Percentiles rank a stretch among this genome's conserved stretches.
phyloP scores from a whole-genome alignment of 2,888 invertebrate genomes.

The Aleiodes leptofemur region DNA sequence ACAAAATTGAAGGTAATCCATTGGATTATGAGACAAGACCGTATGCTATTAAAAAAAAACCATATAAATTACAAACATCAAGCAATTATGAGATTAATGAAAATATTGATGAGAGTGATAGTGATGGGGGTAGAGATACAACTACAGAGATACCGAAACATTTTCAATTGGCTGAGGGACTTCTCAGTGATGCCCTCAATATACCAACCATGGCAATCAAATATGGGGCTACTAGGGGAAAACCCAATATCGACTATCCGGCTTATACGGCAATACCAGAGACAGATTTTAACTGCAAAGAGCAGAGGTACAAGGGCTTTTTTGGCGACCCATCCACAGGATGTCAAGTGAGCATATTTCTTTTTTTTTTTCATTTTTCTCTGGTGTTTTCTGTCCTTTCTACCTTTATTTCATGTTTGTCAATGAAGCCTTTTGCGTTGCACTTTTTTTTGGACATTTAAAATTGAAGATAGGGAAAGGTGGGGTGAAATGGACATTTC shows the following conservation, averaged over 20 bases:
- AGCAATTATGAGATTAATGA: slow-evolving; percentile 63
- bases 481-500: too few relatives aligned
- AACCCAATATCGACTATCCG: slow-evolving; percentile 89
- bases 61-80: slow-evolving; percentile 36
- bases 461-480: too few relatives aligned
- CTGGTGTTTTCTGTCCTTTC: neutral
- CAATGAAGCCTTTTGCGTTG: too few relatives aligned
- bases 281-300: slow-evolving; percentile 88
- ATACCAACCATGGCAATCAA: slow-evolving; percentile 62
- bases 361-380: neutral
- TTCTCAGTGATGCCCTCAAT: slow-evolving; percentile 45
- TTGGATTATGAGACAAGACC: slow-evolving; percentile 47
- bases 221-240: slow-evolving; percentile 75
- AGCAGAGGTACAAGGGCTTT: slow-evolving; percentile 92
- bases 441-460: too few relatives aligned
- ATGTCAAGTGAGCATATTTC: slow-evolving; percentile 82
- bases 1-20: slow-evolving; percentile 47
- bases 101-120: slow-evolving; percentile 59
- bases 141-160: slow-evolving; percentile 58
- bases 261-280: slow-evolving; percentile 84
- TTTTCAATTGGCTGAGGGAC: slow-evolving; percentile 56
- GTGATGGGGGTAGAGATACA: slow-evolving; percentile 41
- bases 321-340: slow-evolving; percentile 92
- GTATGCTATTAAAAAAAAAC: slow-evolving; percentile 42
- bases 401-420: neutral